Base-by-base conservation (phyloP, 2,888 invertebrate genomes). In the Metacarcinus magister region DNA sequence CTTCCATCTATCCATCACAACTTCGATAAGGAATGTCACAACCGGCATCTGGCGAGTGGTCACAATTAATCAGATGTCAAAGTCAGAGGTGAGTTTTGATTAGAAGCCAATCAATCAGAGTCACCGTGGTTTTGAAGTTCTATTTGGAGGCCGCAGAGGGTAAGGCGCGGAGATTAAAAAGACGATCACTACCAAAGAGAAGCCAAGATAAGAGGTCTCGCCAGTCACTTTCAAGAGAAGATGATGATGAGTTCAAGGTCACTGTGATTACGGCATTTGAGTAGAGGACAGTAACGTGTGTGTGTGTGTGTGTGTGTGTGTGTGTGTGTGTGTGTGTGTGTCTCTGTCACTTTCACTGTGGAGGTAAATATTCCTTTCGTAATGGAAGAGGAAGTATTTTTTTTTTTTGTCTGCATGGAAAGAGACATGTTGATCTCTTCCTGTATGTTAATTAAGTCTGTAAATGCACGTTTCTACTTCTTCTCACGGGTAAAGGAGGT, bases 31-130 rank as follows among this genome's bases (percentile, higher is more conserved):
- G 75, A 75, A 82, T 82, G 32, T 82, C 28, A n/a, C 23, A 28
- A n/a, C 75, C 75, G 7, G 82, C 82, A 82, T 82, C 82, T 82
- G 82, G 32, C 32, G 82, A 82, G 82, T 82, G 82, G 82, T 32
- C 82, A 82, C 82, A 82, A 32, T 82, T 82, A 82, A 82, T 82
- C 7, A 82, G 82, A 82, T 82, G 82, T 82, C 82, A 82, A 5
- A 32, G 82, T 32, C 82, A 82, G 82, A 67, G 82, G 82, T 32
- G 32, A 28, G 82, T 28, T 28, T 82, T 82, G 32, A 82, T 82
- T 82, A 82, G 82, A 32, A 82, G 32, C 82, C 82, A 32, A 82
- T 82, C 82, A 32, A 82, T 82, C 32, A 82, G n/a, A 67, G n/a
- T 23, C n/a, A n/a, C 67, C 16, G 7, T 2, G n/a, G n/a, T 7